These are phyloP conservation scores for Cetonia aurata DNA, from an alignment of 2,888 invertebrate species.

Conservation along the genomic window DNA sequence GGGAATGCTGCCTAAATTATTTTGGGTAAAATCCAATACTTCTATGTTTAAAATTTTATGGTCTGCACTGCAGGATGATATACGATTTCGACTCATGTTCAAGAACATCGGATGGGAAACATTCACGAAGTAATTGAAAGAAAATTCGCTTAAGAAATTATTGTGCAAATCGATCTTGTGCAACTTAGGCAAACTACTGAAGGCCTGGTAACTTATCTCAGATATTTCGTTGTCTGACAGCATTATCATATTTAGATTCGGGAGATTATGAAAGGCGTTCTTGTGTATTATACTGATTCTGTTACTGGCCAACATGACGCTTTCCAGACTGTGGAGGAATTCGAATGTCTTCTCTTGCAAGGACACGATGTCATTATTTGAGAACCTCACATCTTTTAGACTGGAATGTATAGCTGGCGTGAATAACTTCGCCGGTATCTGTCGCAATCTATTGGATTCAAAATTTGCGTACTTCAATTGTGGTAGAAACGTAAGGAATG, in stretches of 20 bases:
- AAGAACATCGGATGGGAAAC: constrained; percentile 79
- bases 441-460: constrained; percentile 85
- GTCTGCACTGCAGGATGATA: constrained; percentile 67
- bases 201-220: constrained; percentile 79
- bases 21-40: constrained; percentile 79
- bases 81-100: constrained; percentile 81
- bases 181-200: constrained; percentile 81
- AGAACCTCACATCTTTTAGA: constrained; percentile 83
- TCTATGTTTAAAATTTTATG: constrained; percentile 72
- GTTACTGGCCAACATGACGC: constrained; percentile 84
- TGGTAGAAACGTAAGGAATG: constrained; percentile 78
- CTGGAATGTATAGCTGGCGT: constrained; percentile 78
- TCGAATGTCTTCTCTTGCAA: constrained; percentile 80
- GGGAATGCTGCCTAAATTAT: constrained; percentile 76
- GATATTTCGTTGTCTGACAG: constrained; percentile 85
- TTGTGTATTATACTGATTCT: constrained; percentile 78
- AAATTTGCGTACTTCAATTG: constrained; percentile 85
- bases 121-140: constrained; percentile 77
- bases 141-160: constrained; percentile 79
- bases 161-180: constrained; percentile 84
- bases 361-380: constrained; percentile 82
- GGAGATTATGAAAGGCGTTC: constrained; percentile 82
- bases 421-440: constrained; percentile 78
- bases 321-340: constrained; percentile 79
- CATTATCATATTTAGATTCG: constrained; percentile 84